Base-by-base conservation (phyloP, 53 echinoderm and acorn worm genomes). In the Paracentrotus lividus region DNA sequence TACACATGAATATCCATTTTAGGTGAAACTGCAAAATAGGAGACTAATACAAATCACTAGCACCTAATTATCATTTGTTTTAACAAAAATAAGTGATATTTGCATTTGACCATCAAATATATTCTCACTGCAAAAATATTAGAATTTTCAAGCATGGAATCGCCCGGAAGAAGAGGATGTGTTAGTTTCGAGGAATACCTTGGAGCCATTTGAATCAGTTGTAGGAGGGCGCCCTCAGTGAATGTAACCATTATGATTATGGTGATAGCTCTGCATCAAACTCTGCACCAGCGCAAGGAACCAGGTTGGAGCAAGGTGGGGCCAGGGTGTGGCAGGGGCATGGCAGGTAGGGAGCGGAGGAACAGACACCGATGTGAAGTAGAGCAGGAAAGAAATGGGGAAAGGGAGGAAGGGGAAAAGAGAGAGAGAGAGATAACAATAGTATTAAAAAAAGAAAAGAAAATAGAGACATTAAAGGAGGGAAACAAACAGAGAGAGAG, bases 231-330 rank as follows among this genome's bases (percentile, higher is more conserved):
- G 42, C 81, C 81, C 92, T 92, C 92, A 92, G 92, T 92, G 92
- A 77, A 92, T 92, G 92, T 92, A 92, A 42, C 92, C 81, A 91
- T 91, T 91, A 38, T 86, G 86, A 91, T 91, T 91, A 38, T 86
- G 86, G 75, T 90, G 92, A 77, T 78, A 92, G 31, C 60, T 81
- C 33, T 77, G 77, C 92, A 92, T 92, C 92, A 92, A 42, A 81
- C 92, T 77, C 92, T 92, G 92, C 59, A 78, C 92, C 90, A 75
- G 23, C 47, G 6, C 69, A 44, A 5, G 10, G 20, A 60, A 5
- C 18, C n/a, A n/a, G 21, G 1, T 5, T 5, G 60, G 23, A 24
- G 21, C 13, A 72, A 1, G 51, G 40, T 84, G 40, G 42, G 56
- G n/a, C n/a, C 69, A 44, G 5, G 10, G 20, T 21, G 21, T 21